phyloP scores from a whole-genome alignment of 2,797 vertebrate species.

The Borostomias antarcticus region DNA sequence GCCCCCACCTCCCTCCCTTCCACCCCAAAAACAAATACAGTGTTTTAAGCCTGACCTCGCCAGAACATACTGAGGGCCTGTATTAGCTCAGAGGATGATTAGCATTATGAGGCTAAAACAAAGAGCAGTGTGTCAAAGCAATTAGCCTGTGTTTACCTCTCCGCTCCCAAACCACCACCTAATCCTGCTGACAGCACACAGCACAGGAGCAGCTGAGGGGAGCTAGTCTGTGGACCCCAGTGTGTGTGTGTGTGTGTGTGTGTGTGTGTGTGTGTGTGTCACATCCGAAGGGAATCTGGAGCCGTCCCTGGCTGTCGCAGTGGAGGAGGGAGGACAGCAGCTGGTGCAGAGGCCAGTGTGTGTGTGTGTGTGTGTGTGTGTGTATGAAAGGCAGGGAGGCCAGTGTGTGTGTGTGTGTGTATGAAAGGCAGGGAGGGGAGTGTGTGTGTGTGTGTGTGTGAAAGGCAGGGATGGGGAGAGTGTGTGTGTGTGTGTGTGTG shows the following conservation, averaged over 20 bases:
- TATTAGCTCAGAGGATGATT: conserved; percentile 73
- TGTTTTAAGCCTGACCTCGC: conserved; percentile 42
- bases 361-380: conserved; percentile 20
- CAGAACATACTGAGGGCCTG: conserved; percentile 48
- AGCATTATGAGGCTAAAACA: conserved; percentile 76
- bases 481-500: conserved; percentile 28
- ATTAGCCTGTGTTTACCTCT: conserved; percentile 79
- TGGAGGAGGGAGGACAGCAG: conserved; percentile 60
- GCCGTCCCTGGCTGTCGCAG: conserved; percentile 44
- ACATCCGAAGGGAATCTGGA: conserved; percentile 33
- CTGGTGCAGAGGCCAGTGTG: conserved; percentile 55
- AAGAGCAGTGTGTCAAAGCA: conserved; percentile 79
- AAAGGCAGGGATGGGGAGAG: conserved; percentile 36
- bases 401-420: neutral
- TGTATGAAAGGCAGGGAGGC: neutral
- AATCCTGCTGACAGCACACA: conserved; percentile 50
- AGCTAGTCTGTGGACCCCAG: neutral
- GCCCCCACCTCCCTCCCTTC: conserved; percentile 19
- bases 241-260: conserved; percentile 12
- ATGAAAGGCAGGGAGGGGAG: neutral
- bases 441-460: neutral
- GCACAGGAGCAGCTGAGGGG: neutral
- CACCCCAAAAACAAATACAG: conserved; percentile 40
- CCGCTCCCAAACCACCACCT: conserved; percentile 63
- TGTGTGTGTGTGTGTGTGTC: neutral